Evolutionary conservation across 1,140 invertebrate genomes (phyloP).

Genomic region (Cotesia typhae): DNA sequence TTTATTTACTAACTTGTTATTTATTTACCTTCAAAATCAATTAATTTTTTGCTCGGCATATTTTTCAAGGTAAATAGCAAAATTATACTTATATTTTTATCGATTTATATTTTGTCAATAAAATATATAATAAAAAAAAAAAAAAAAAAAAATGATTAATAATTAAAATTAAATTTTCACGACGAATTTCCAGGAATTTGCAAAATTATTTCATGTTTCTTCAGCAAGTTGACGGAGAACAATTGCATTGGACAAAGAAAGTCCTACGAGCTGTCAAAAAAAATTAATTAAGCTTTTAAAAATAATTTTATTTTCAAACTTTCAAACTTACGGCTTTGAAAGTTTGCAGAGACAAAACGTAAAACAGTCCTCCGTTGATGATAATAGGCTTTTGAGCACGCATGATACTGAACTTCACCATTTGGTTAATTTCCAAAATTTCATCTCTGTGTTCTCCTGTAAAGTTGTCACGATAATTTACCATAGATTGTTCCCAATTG

Average conservation of each 20-base stretch:
- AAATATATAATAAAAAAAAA: no score
- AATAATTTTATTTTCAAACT: neutral
- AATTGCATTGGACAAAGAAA: constrained; percentile 28
- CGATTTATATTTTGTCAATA: no score
- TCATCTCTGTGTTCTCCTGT: constrained; percentile 20
- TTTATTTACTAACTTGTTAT: no score
- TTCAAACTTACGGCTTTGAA: constrained; percentile 51
- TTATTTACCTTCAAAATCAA: no score
- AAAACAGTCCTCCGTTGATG: constrained; percentile 57
- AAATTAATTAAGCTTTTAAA: neutral
- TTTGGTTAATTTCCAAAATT: constrained; percentile 42
- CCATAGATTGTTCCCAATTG: constrained; percentile 44
- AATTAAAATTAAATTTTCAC: no score
- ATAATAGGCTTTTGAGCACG: constrained; percentile 52
- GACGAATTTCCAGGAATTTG: no score
- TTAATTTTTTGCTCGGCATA: no score
- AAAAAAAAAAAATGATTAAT: no score
- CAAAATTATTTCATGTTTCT: neutral
- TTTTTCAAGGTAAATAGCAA: no score
- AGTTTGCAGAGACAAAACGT: constrained; percentile 55
- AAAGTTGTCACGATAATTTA: neutral
- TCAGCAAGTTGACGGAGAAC: constrained; percentile 21
- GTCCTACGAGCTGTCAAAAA: constrained; percentile 10
- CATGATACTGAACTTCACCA: constrained; percentile 48
- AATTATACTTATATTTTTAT: no score